phyloP scores from a whole-genome alignment of 2,797 vertebrate species.

The Fistularia tabacaria region DNA sequence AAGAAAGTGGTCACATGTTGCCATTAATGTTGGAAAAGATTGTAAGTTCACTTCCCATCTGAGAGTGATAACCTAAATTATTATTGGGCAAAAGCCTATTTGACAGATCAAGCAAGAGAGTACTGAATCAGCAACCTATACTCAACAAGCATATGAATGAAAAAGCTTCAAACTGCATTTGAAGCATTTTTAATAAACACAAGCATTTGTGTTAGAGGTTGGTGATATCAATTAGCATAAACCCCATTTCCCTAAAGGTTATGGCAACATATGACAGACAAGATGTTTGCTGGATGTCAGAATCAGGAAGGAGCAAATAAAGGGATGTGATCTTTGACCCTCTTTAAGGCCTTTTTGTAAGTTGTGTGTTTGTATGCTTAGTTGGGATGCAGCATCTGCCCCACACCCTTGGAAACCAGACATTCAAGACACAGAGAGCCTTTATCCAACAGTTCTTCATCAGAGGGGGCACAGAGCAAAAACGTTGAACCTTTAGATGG shows the following conservation, averaged over 20 bases:
- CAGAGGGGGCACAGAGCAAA: slow-evolving; percentile 22
- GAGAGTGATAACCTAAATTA: slow-evolving; percentile 17
- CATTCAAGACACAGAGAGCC: slow-evolving; percentile 47
- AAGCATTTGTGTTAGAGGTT: slow-evolving; percentile 16
- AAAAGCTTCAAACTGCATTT: not conserved
- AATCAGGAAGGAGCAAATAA: slow-evolving; percentile 33
- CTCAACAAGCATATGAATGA: not conserved
- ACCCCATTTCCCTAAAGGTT: slow-evolving; percentile 22
- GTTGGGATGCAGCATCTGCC: slow-evolving; percentile 65
- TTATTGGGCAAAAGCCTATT: slow-evolving; percentile 36
- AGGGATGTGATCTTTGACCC: slow-evolving; percentile 42
- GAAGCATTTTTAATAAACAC: not conserved
- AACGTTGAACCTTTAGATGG: slow-evolving; percentile 43
- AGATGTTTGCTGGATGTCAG: slow-evolving; percentile 50
- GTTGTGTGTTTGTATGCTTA: slow-evolving; percentile 51
- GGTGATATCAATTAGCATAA: slow-evolving; percentile 27
- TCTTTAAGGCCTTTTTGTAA: slow-evolving; percentile 48
- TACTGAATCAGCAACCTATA: not conserved
- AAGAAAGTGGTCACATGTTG: slow-evolving; percentile 27
- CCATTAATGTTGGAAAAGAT: slow-evolving; percentile 27
- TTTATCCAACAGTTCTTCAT: slow-evolving; percentile 54
- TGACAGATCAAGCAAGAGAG: slow-evolving; percentile 7
- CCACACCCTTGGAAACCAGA: slow-evolving; percentile 48
- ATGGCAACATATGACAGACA: slow-evolving; percentile 29
- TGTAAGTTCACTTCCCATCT: slow-evolving; percentile 24